These are phyloP conservation scores for Orthosia gothica DNA, from an alignment of 2,888 invertebrate genomes.

Conservation along the genomic window DNA sequence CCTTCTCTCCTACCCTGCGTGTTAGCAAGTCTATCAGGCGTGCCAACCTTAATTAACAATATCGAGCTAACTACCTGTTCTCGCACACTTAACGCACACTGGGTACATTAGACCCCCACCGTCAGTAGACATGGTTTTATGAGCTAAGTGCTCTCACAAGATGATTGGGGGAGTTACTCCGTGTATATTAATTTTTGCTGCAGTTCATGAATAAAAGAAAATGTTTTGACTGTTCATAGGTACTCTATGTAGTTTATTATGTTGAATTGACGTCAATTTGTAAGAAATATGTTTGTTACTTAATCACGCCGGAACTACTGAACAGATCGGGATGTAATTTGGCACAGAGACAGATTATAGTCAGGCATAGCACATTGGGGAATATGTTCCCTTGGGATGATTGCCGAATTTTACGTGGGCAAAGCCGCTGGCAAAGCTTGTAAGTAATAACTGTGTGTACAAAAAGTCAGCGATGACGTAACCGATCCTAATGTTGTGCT, in stretches of 20 bases:
- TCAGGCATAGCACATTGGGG: too few species aligned
- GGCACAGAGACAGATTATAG: too few species aligned
- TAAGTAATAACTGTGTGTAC: conserved; percentile 1
- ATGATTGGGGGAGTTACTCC: conserved; percentile 1
- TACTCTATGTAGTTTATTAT: conserved; percentile 16
- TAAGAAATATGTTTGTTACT: background rate
- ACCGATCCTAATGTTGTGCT: conserved; percentile 38
- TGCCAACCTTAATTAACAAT: conserved; percentile 61
- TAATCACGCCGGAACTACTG: too few species aligned
- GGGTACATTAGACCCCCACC: conserved; percentile 49
- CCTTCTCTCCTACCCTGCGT: background rate
- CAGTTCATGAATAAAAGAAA: conserved; percentile 9
- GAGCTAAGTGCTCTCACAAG: conserved; percentile 33
- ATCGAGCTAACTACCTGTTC: conserved; percentile 62
- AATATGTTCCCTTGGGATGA: too few species aligned
- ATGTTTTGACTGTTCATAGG: conserved; percentile 1
- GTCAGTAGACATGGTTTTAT: conserved; percentile 27
- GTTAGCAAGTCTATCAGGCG: background rate
- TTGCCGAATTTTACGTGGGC: too few species aligned
- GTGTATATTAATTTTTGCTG: conserved; percentile 16
- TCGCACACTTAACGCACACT: conserved; percentile 50
- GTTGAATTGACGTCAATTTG: background rate
- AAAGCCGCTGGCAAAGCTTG: too few species aligned
- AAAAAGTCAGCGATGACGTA: conserved; percentile 23
- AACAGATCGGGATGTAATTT: too few species aligned